Percentiles rank a stretch among this genome's conserved stretches.
Evolutionary conservation across 2,113 vertebrate species (phyloP).

Genomic region (Vireo altiloquus): DNA sequence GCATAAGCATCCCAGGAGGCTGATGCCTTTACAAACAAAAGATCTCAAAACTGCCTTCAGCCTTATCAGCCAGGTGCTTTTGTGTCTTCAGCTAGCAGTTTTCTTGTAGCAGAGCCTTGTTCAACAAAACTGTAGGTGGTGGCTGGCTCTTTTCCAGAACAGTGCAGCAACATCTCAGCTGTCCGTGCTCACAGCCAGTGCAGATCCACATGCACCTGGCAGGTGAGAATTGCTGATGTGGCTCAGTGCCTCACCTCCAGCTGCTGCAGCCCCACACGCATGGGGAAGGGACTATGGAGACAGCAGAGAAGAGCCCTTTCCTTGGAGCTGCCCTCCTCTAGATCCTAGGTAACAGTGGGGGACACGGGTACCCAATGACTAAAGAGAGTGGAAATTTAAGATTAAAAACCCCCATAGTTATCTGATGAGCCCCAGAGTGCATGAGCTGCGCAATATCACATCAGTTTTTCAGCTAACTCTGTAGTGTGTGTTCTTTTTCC

Average conservation of each 20-base stretch:
- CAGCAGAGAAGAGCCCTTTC: neutral
- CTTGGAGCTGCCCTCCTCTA: neutral
- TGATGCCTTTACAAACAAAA: neutral
- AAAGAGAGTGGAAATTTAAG: neutral
- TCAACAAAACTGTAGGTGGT: neutral
- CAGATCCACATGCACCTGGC: neutral
- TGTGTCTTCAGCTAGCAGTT: neutral
- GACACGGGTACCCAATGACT: neutral
- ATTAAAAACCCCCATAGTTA: rapidly evolving
- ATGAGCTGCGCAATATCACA: neutral
- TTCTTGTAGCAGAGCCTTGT: neutral
- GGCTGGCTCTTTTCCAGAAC: neutral
- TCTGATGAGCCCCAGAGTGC: neutral
- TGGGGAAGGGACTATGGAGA: neutral
- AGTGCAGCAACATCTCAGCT: neutral
- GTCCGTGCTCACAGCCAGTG: neutral
- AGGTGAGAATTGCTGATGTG: neutral
- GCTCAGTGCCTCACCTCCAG: neutral
- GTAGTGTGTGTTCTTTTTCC: neutral
- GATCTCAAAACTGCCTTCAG: neutral
- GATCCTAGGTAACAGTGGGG: neutral
- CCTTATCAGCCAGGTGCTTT: neutral
- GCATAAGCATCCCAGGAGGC: neutral
- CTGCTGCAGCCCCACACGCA: neutral
- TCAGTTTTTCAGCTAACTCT: neutral